phyloP scores from a whole-genome alignment of 2,113 vertebrate genomes.

The Pluvialis apricaria region DNA sequence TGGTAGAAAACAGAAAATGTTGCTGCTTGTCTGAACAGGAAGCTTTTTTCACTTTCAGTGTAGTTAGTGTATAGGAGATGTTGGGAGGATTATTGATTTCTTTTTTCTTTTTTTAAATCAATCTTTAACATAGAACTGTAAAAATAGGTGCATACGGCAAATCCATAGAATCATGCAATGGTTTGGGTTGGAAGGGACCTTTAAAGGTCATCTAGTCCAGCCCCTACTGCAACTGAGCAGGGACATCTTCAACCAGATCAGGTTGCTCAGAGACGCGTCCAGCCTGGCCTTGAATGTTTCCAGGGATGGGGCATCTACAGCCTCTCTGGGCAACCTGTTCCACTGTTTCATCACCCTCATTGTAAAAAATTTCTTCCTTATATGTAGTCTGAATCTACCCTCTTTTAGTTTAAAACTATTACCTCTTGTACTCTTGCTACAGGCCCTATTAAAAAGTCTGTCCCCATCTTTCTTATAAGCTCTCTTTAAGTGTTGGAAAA shows the following conservation, averaged over 20 bases:
- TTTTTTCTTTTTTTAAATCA: background rate
- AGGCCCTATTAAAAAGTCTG: background rate
- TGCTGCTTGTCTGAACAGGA: background rate
- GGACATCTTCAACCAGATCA: background rate
- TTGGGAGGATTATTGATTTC: background rate
- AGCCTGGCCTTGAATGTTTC: background rate
- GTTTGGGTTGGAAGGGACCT: background rate
- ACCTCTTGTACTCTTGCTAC: fast-evolving
- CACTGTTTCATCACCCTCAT: background rate
- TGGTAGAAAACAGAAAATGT: background rate
- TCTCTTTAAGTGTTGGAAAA: background rate
- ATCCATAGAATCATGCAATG: background rate
- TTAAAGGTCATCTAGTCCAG: background rate
- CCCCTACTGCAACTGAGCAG: background rate
- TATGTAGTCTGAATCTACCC: background rate
- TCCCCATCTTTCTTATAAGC: background rate
- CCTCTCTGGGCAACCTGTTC: background rate
- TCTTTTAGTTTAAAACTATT: background rate
- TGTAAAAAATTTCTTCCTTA: background rate
- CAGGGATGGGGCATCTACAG: background rate
- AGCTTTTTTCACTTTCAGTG: background rate
- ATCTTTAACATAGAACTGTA: background rate
- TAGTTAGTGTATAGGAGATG: background rate
- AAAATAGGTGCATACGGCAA: background rate
- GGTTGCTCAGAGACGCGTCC: background rate